Base-by-base conservation (phyloP, 1,140 invertebrate species). In the Bombus soroeensis region DNA sequence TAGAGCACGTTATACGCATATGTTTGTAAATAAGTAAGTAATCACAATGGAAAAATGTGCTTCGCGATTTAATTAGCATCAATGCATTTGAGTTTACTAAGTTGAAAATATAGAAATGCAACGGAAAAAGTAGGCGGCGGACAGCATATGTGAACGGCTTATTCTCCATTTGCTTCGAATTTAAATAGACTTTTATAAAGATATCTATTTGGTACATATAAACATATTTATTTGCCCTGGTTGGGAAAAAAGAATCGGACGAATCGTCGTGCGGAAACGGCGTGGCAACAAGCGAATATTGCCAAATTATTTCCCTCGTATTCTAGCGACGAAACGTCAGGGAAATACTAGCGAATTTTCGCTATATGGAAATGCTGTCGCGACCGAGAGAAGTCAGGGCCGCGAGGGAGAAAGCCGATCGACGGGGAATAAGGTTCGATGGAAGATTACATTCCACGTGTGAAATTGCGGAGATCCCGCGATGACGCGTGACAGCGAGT, bases 401-500 rank as follows among this genome's bases (percentile, higher is more conserved):
- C n/a, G 6, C 6, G 39, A 66, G n/a, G 39, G 3, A 34, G 43
- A 66, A 66, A 66, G 39, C 22, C 15, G 62, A 79, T 68, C 77
- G 32, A 79, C 62, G 39, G n/a, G 77, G 43, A 43, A 66, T 64
- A 64, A 39, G 39, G 12, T 22, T 66, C 76, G 62, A 3, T 12
- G 34, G 12, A 64, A 64, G 77, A 79, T 68, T 66, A 39, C 39
- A 43, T 78, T 78, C 62, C 76, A 32, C 59, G 6, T 18, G 39
- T 47, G 77, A 79, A 79, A 79, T 79, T 47, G 76, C 62, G 32
- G 12, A 32, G 41, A 79, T 79, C 41, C 28, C 62, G 39, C 39
- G n/a, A 79, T 66, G 77, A 79, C 77, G 62, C 39, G 77, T 68
- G 59, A 47, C 77, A 47, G 22, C 9, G 59, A 64, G 25, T 79